Conservation (phyloP, 2,888 invertebrate genomes). For the Epicampocera succincta region DNA sequence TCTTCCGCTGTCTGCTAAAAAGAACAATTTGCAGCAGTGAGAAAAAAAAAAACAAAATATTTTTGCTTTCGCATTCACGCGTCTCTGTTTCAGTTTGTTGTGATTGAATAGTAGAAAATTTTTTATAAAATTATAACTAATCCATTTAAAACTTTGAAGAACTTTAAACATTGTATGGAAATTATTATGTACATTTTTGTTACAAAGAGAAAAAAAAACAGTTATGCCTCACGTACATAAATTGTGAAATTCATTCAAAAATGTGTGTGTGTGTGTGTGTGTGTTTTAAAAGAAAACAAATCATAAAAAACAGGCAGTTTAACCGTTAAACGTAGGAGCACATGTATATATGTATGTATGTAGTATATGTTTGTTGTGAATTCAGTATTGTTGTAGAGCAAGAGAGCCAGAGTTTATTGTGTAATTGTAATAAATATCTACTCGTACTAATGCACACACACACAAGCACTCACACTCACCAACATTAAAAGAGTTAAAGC, state of each 20-base stretch:
- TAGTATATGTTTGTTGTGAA: too few species aligned
- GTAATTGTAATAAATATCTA: too few species aligned
- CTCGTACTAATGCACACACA: too few species aligned
- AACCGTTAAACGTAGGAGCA: too few species aligned
- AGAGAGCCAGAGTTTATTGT: too few species aligned
- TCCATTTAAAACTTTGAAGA: too few species aligned
- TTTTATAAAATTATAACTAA: too few species aligned
- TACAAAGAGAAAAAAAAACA: not conserved
- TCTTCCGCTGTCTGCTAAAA: conserved; percentile 47
- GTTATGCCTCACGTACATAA: too few species aligned
- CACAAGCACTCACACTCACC: too few species aligned
- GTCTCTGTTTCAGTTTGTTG: not conserved
- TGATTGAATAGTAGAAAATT: not conserved
- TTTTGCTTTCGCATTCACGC: conserved; percentile 35
- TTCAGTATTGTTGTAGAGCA: too few species aligned
- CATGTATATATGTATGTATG: not conserved
- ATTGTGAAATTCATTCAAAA: conserved; percentile 51
- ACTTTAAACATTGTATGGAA: too few species aligned
- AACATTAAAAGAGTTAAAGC: too few species aligned
- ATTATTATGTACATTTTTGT: not conserved
- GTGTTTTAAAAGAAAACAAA: conserved; percentile 5
- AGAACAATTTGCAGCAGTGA: conserved; percentile 24
- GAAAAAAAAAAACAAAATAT: not conserved
- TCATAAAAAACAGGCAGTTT: not conserved
- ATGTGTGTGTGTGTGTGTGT: conserved; percentile 13